Percentiles rank a stretch among this genome's conserved stretches.
These are phyloP conservation scores for Platygyra sinensis DNA, from an alignment of 64 coral and sea anemone genomes.

Conservation along the genomic window DNA sequence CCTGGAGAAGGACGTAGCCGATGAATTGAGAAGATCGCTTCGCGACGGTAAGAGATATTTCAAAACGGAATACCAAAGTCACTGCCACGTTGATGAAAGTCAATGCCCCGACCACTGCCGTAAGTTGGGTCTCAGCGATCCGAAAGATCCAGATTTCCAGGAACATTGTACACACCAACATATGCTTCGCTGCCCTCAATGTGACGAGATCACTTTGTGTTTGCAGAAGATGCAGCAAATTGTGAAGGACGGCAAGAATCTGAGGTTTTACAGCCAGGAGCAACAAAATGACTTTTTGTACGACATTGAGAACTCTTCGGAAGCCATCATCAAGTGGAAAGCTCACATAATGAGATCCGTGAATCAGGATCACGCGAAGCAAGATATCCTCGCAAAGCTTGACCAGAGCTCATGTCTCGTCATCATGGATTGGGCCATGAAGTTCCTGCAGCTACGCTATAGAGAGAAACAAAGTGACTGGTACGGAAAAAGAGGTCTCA, in stretches of 20 bases:
- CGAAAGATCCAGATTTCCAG: slow-evolving; percentile 40
- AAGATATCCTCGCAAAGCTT: slow-evolving; percentile 43
- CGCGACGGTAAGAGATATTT: slow-evolving; percentile 60
- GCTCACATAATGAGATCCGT: slow-evolving; percentile 47
- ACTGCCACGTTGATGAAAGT: slow-evolving; percentile 21
- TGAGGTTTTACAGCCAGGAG: slow-evolving; percentile 49
- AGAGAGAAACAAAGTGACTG: slow-evolving; percentile 54
- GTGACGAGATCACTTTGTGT: background rate
- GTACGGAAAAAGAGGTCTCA: slow-evolving; percentile 43
- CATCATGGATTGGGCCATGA: slow-evolving; percentile 69
- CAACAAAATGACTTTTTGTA: slow-evolving; percentile 66
- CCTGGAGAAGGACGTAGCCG: slow-evolving; percentile 35
- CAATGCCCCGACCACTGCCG: slow-evolving; percentile 25
- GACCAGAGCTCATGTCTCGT: background rate
- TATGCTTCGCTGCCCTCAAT: slow-evolving; percentile 46
- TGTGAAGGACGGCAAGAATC: slow-evolving; percentile 8
- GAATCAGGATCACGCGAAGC: slow-evolving; percentile 51
- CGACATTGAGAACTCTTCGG: slow-evolving; percentile 42
- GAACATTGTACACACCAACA: no score
- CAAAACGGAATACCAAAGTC: slow-evolving; percentile 54
- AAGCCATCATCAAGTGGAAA: slow-evolving; percentile 49
- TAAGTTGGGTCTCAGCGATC: slow-evolving; percentile 63
- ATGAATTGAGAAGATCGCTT: slow-evolving; percentile 30
- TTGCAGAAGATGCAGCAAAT: slow-evolving; percentile 35
- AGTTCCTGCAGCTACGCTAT: slow-evolving; percentile 49